Evolutionary conservation across 2,113 vertebrate genomes (phyloP), one percentile per base, ranked within the genome.

Genomic region (Hemichromis elongatus): DNA sequence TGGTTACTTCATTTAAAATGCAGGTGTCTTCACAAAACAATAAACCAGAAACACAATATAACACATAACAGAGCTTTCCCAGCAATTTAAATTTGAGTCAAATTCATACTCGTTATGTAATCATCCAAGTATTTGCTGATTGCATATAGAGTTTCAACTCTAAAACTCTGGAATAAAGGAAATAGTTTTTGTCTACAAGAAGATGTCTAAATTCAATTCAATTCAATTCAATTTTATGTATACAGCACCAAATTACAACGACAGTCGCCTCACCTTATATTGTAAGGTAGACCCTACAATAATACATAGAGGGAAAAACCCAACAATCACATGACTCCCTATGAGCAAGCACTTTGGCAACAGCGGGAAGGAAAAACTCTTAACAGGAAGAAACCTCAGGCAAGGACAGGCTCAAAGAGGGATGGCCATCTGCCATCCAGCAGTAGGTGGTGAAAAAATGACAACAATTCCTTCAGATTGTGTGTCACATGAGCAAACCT

Each of bases 271-370:
- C 57, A n/a, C 11, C 26, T 26, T 55, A 55, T 55, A 55, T 55
- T 55, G 21, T 55, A 55, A 26, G 21, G 3, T 55, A 26, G 21
- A 55, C 26, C 21, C 13, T 55, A 4, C 3, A 26, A 0, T 55
- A 56, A 21, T 56, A 6, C 54, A 56, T 56, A 26, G 2, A 63
- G 30, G 35, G 57, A 63, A 63, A 30, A 63, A 0, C 57, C 30
- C 2, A 10, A 3, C n/a, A 63, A 63, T 63, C 57, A 63, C 12
- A 1, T 63, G 57, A 61, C 18, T 30, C 30, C 30, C 18, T 12
- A 0, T n/a, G 30, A 35, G 30, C 18, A 12, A 35, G 59, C 0
- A 1, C 1, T n/a, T 63, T 63, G 30, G 30, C 0, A 10, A 35
- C 18, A 63, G 59, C 35, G 59, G 18, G 59, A 35, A 63, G 30